A percentile compares a stretch with the other conserved stretches of the same genome.
phyloP scores from a whole-genome alignment of 2,113 vertebrate species.

The Phaethon lepturus region DNA sequence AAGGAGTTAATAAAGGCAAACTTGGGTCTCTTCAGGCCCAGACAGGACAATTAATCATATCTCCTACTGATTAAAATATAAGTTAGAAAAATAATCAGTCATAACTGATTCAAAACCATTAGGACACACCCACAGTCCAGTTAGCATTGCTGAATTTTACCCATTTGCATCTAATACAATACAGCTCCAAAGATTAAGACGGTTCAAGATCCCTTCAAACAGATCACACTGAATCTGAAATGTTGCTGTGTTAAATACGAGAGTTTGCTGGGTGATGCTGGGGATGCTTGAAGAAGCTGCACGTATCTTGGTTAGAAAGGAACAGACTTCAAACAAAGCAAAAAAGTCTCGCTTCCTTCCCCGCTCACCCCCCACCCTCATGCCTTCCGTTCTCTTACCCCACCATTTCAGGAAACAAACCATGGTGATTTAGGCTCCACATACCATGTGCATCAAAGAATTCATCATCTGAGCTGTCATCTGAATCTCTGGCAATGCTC shows the following conservation, averaged over 20 bases:
- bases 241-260: neutral
- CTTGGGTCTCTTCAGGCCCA: neutral
- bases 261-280: slow-evolving; percentile 2
- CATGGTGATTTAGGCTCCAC: neutral
- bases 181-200: neutral
- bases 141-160: neutral
- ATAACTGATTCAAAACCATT: neutral
- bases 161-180: neutral
- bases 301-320: neutral
- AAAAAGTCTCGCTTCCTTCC: slow-evolving; percentile 3
- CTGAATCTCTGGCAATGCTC: slow-evolving; percentile 94
- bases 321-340: slow-evolving; percentile 2
- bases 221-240: neutral
- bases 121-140: slow-evolving; percentile 15
- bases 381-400: slow-evolving; percentile 25
- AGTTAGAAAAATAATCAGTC: neutral
- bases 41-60: neutral
- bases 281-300: slow-evolving; percentile 2
- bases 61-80: slow-evolving; percentile 5
- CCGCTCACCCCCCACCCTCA: neutral
- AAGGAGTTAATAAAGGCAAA: slow-evolving; percentile 35
- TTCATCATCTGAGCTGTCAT: slow-evolving; percentile 94
- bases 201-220: neutral
- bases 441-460: slow-evolving; percentile 97
- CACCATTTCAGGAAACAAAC: neutral